Base-by-base conservation (phyloP, 2,113 vertebrate species). In the Alectura lathami region DNA sequence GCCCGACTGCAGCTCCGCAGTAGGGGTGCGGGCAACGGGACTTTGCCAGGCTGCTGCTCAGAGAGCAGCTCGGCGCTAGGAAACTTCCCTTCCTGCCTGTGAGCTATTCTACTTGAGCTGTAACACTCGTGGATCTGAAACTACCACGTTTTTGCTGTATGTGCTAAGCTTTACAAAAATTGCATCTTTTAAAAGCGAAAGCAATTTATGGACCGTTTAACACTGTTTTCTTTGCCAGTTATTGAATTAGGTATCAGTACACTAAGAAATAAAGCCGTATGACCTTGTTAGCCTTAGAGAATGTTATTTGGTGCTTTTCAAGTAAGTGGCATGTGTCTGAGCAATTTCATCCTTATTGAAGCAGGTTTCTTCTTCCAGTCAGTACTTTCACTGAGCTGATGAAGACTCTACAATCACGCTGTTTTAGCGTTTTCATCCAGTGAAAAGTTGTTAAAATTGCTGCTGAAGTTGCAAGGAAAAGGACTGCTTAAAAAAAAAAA, bases 21-120 rank as follows among this genome's bases (percentile, higher is more conserved):
- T 38, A 11, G 0, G 0, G 53, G 12, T 26, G 77, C 23, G 29
- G 36, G n/a, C 38, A 40, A 45, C 15, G 17, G 30, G 8, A 29
- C 9, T 54, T 54, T 9, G 54, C 34, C 42, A 32, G 62, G 40
- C 34, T 56, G 17, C 45, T 40, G 34, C n/a, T 56, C 66, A 38
- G 50, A 51, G 72, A 57, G 32, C 63, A 38, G 6, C 27, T 45
- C 59, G 24, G 24, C 24, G 45, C 38, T 53, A 57, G 43, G 36
- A 70, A 51, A 51, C 23, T 8, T 10, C 4, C 4, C 14, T 51
- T 24, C 9, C 8, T 51, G 15, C 13, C 32, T 69, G 82, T 76
- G 16, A 50, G 30, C 43, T 57, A 11, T 76, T 63, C 48, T 43
- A n/a, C 34, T 48, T 29, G 22, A 62, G 6, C 5, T 91, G 11